phyloP scores from a whole-genome alignment of 2,113 vertebrate species.

The Carlito syrichta region DNA sequence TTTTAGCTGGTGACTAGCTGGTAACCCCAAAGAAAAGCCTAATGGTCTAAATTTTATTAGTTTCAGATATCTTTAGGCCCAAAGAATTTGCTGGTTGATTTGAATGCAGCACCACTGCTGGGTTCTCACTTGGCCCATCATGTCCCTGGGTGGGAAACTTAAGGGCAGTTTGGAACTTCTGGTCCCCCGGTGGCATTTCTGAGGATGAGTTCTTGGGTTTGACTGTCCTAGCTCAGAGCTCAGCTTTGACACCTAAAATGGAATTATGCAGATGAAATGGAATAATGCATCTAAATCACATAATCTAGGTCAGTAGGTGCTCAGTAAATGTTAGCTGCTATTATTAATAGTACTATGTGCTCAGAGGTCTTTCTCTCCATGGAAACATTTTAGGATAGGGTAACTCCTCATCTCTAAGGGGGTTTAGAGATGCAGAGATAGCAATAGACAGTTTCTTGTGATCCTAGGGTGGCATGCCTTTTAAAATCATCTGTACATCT shows the following conservation, averaged over 20 bases:
- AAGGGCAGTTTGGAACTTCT: background rate
- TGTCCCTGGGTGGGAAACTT: background rate
- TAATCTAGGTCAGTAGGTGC: background rate
- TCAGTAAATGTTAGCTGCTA: background rate
- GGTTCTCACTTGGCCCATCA: background rate
- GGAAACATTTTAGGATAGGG: background rate
- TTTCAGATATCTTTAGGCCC: background rate
- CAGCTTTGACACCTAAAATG: background rate
- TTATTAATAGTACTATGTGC: background rate
- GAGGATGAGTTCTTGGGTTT: background rate
- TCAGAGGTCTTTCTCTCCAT: slow-evolving; percentile 24
- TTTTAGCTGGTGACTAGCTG: background rate
- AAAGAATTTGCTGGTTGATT: slow-evolving; percentile 9
- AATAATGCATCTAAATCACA: background rate
- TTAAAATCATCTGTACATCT: background rate
- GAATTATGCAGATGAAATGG: background rate
- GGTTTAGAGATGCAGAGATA: background rate
- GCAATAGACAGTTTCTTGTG: background rate
- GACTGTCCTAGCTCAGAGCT: background rate
- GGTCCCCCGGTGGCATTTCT: background rate
- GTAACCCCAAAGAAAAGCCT: background rate
- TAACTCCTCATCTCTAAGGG: background rate
- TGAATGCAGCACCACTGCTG: background rate
- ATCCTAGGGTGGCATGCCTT: background rate
- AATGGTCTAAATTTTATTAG: slow-evolving; percentile 2